These are phyloP conservation scores for Pipistrellus pygmaeus DNA, from an alignment of 2,797 vertebrate genomes.

Conservation along the genomic window DNA sequence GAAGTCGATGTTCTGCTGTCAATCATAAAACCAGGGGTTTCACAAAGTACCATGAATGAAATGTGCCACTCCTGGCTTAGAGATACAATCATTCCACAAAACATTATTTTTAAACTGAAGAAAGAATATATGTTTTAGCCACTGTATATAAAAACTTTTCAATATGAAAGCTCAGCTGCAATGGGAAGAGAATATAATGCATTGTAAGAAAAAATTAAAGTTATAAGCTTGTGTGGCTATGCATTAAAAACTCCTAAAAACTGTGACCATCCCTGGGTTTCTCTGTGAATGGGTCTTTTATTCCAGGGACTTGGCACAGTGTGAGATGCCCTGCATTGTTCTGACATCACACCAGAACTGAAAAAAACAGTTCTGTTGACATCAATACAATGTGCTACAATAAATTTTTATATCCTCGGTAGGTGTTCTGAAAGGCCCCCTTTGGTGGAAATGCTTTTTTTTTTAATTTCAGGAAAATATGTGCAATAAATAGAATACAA, in stretches of 20 bases:
- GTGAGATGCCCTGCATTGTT: slow-evolving; percentile 70
- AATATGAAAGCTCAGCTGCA: slow-evolving; percentile 45
- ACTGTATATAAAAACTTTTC: slow-evolving; percentile 60
- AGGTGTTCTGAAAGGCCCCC: slow-evolving; percentile 74
- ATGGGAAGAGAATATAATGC: slow-evolving; percentile 47
- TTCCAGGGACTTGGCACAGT: slow-evolving; percentile 67
- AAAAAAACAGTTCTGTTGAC: slow-evolving; percentile 74
- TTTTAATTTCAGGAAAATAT: slow-evolving; percentile 10
- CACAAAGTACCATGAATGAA: slow-evolving; percentile 32
- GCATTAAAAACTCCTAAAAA: slow-evolving; percentile 68
- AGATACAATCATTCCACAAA: slow-evolving; percentile 10
- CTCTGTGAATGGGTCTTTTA: slow-evolving; percentile 76
- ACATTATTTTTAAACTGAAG: slow-evolving; percentile 42
- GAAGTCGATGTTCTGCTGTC: slow-evolving; percentile 5
- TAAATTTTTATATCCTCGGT: slow-evolving; percentile 64
- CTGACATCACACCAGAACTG: slow-evolving; percentile 70
- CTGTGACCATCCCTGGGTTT: slow-evolving; percentile 60
- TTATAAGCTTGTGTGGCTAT: slow-evolving; percentile 67
- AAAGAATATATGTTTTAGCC: slow-evolving; percentile 55
- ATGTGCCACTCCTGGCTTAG: slow-evolving; percentile 6
- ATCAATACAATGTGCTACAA: slow-evolving; percentile 64
- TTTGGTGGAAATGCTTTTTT: slow-evolving; percentile 54
- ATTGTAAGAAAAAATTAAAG: slow-evolving; percentile 63
- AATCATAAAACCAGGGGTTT: slow-evolving; percentile 55
- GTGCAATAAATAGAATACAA: slow-evolving; percentile 54